These are phyloP conservation scores for Oryzias sinensis DNA, from an alignment of 2,797 vertebrate species.

Conservation along the genomic window DNA sequence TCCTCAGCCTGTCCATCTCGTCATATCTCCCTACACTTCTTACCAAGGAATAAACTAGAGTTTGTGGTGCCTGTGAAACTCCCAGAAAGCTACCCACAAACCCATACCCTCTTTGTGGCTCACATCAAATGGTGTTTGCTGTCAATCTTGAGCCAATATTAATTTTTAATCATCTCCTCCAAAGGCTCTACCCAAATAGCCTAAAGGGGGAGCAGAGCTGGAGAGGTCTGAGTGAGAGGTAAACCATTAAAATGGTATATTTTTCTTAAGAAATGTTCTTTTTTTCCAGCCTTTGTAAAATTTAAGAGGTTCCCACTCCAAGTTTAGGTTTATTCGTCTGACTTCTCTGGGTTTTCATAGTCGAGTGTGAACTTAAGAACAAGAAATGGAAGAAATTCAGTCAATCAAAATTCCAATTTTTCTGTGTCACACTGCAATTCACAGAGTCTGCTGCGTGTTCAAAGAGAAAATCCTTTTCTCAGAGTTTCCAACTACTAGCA, in stretches of 20 bases:
- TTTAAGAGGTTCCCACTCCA: slow-evolving; percentile 63
- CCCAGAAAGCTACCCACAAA: slow-evolving; percentile 73
- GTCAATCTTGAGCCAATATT: slow-evolving; percentile 83
- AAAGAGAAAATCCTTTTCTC: slow-evolving; percentile 71
- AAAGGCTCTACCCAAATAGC: slow-evolving; percentile 80
- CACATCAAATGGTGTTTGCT: slow-evolving; percentile 83
- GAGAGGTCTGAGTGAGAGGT: slow-evolving; percentile 70
- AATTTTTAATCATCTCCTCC: slow-evolving; percentile 83
- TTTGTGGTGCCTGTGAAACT: slow-evolving; percentile 73
- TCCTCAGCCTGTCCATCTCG: slow-evolving; percentile 66
- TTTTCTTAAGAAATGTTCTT: slow-evolving; percentile 72
- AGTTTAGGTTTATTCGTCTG: slow-evolving; percentile 70
- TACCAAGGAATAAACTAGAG: slow-evolving; percentile 73
- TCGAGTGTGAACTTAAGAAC: slow-evolving; percentile 65
- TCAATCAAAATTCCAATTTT: slow-evolving; percentile 78
- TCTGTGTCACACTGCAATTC: slow-evolving; percentile 73
- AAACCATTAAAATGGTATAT: slow-evolving; percentile 76
- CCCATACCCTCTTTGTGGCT: slow-evolving; percentile 76
- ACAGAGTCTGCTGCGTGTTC: slow-evolving; percentile 63
- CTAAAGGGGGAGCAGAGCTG: slow-evolving; percentile 71
- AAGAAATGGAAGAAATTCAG: slow-evolving; percentile 69
- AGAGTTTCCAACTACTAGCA: slow-evolving; percentile 60
- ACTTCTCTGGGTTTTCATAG: slow-evolving; percentile 57
- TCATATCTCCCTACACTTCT: slow-evolving; percentile 60
- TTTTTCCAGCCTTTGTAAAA: slow-evolving; percentile 61